Base-by-base conservation (phyloP, 2,888 invertebrate species). In the Caenorhabditis sp. region DNA sequence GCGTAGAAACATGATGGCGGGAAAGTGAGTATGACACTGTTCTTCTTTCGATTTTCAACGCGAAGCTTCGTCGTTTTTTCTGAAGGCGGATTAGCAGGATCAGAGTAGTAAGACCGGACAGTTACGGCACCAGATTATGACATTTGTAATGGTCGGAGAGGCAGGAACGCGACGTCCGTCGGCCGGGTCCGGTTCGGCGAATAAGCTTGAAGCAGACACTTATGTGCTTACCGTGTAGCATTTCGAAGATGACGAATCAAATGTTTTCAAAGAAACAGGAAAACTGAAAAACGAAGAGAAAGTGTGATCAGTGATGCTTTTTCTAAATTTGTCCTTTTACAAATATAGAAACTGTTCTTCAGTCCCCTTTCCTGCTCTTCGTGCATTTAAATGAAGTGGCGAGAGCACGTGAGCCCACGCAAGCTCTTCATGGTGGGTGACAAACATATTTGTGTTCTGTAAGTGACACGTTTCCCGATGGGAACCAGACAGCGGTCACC, bases 181-280 rank as follows among this genome's bases (percentile, higher is more conserved):
- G n/a, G n/a, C 20, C 44, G 47, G 58, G 67, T 76, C 67, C 76
- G 67, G 76, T 76, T 76, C 35, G 26, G 26, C 47, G 72, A 67
- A 68, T 67, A 67, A 68, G 60, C 76, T 44, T 76, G 58, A 76
- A 76, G 76, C 68, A 67, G 60, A 71, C 72, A 65, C 61, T 67
- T 51, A 76, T 67, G 76, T 67, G 76, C 67, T 76, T 76, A 58
- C 62, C 50, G 70, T 70, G 15, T 60, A 28, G 28, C 65, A 24
- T 44, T 68, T 68, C 50, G 37, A 44, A 22, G 60, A 62, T 71
- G 71, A 71, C 53, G 53, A 53, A 71, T 51, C 51, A 22, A 58
- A 18, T 20, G 53, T 20, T 24, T 24, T 6, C 9, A 32, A 13
- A 40, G 13, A 13, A 40, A 40, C 2, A 13, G 2, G 40, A 40